These are phyloP conservation scores for Tenodera sinensis DNA, from an alignment of 2,888 invertebrate genomes.

Conservation along the genomic window DNA sequence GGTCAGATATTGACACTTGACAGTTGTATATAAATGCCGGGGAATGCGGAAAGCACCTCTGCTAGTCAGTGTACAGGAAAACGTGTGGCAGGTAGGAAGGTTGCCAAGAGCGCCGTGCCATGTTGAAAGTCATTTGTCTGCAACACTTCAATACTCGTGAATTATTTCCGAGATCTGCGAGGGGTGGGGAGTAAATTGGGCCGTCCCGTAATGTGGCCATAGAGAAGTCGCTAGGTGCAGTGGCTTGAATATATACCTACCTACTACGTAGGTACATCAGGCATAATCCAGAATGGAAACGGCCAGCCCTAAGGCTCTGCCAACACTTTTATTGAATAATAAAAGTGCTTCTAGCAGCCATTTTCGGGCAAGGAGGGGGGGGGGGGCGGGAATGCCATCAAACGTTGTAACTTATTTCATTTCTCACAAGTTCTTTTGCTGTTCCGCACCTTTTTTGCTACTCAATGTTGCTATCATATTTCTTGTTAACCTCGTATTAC, in stretches of 20 bases:
- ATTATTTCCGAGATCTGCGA: background rate
- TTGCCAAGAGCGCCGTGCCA: background rate
- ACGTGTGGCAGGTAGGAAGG: background rate
- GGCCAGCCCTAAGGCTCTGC: background rate
- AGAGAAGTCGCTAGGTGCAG: background rate
- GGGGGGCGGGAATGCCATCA: background rate
- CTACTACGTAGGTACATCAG: too few relatives aligned
- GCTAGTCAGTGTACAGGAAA: background rate
- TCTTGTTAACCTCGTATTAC: background rate
- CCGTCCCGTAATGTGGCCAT: background rate
- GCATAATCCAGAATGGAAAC: background rate
- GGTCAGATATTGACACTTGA: too few relatives aligned
- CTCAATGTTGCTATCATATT: background rate
- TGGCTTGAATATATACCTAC: background rate
- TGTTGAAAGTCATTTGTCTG: background rate
- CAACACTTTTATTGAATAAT: constrained; percentile 1
- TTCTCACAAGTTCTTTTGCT: background rate
- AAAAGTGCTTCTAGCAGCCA: background rate
- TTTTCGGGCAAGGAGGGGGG: too few relatives aligned
- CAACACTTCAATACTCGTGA: background rate
- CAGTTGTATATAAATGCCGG: too few relatives aligned
- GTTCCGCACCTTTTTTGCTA: background rate
- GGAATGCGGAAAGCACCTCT: background rate
- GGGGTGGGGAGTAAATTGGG: background rate
- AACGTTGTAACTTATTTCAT: background rate